phyloP scores from a whole-genome alignment of 2,888 invertebrate species.

The Eristalinus sepulchralis region DNA sequence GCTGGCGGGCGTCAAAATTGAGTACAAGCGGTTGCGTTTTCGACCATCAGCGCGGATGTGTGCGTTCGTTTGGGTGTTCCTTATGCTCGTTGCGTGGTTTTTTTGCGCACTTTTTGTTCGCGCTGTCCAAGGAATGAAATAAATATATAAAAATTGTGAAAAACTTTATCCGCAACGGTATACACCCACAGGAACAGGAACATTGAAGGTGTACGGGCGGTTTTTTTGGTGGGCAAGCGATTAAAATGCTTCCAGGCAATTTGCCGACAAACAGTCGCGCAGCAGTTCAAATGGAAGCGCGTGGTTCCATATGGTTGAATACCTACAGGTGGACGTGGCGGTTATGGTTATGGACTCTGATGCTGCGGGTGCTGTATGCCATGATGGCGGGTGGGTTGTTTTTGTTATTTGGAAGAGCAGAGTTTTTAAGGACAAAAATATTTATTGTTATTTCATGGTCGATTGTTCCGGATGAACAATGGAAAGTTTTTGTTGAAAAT shows the following conservation, averaged over 20 bases:
- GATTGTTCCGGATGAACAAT: slow-evolving; percentile 60
- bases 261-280: slow-evolving; percentile 60
- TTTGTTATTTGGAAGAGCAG: slow-evolving; percentile 26
- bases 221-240: slow-evolving; percentile 32
- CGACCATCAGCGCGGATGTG: slow-evolving; percentile 33
- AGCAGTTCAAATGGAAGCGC: slow-evolving; percentile 59
- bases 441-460: slow-evolving; percentile 69
- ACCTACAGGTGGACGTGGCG: slow-evolving; percentile 64
- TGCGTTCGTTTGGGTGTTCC: slow-evolving; percentile 4
- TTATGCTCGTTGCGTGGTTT: neutral
- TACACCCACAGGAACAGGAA: neutral
- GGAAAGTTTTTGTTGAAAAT: slow-evolving; percentile 54
- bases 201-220: slow-evolving; percentile 7
- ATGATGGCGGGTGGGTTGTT: slow-evolving; percentile 21
- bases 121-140: slow-evolving; percentile 14
- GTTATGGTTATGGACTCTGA: neutral
- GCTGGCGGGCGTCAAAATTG: slow-evolving; percentile 66
- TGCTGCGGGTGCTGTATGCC: neutral
- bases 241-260: slow-evolving; percentile 69
- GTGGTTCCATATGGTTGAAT: slow-evolving; percentile 55
- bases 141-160: slow-evolving; percentile 33
- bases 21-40: slow-evolving; percentile 62
- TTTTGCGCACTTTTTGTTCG: neutral
- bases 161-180: neutral
- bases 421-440: slow-evolving; percentile 58